Base-by-base conservation (phyloP, 2,797 vertebrate genomes). In the Falco columbarius region DNA sequence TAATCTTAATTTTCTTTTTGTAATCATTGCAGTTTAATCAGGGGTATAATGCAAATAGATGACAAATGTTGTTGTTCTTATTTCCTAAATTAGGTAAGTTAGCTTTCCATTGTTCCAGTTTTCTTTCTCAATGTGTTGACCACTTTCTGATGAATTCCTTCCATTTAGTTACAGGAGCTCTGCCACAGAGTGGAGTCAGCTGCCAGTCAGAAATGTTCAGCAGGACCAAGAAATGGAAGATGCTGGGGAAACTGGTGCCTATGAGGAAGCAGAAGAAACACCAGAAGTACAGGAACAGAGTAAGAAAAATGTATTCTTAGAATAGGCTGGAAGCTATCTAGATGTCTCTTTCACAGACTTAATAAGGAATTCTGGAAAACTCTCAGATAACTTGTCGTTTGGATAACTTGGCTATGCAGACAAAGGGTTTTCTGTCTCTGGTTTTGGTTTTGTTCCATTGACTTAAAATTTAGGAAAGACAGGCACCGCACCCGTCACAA, bases 181-280 rank as follows among this genome's bases (percentile, higher is more conserved):
- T 67, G 49, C 89, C 81, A 94, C 80, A 0, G 97, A 98, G 34
- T 96, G 97, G 96, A 88, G 89, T 32, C 92, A 63, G n/a, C 88
- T 73, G 63, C 90, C 68, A 3, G 85, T 62, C 46, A 94, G 94
- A 81, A 93, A 66, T 61, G 91, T 52, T 10, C 92, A 97, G 70
- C 93, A 46, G 73, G 84, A 98, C 51, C 95, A 98, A 77, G 97
- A 98, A 26, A 75, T 92, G 21, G 98, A 98, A 71, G 95, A 98
- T 46, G 92, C 92, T 29, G 94, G 94, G 54, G 98, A 95, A 72
- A 14, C 19, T 42, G 97, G 98, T 21, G 96, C 96, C 38, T 91
- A 6, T 44, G 98, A 97, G 56, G 98, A 98, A 59, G 93, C 34
- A 75, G 98, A 98, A 58, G 98, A 98, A 72, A 42, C 46, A 5